phyloP scores from a whole-genome alignment of 2,113 vertebrate genomes.

The Polypterus bichir region DNA sequence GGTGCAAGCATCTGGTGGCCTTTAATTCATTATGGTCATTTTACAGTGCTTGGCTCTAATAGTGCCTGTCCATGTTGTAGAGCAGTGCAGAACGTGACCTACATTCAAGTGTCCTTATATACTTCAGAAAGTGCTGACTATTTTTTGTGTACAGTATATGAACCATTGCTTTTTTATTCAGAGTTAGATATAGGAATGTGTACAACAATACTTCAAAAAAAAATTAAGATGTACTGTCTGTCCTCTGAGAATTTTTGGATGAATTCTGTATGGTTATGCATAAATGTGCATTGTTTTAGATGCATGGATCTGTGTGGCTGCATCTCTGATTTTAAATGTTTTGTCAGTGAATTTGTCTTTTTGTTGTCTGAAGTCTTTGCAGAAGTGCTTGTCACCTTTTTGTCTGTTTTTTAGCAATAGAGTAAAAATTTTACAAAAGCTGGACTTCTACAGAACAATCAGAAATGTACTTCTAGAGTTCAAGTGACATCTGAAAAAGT shows the following conservation, averaged over 20 bases:
- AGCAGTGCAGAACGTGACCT: slow-evolving; percentile 11
- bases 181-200: slow-evolving; percentile 2
- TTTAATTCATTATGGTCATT: slow-evolving; percentile 8
- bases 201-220: not conserved
- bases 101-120: slow-evolving; percentile 61
- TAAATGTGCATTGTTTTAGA: slow-evolving; percentile 21
- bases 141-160: slow-evolving; percentile 8
- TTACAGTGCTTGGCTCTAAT: slow-evolving; percentile 8
- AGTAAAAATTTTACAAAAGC: too few relatives aligned
- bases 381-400: too few relatives aligned
- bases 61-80: slow-evolving; percentile 5
- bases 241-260: not conserved
- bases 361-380: not conserved
- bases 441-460: too few relatives aligned
- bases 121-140: slow-evolving; percentile 8
- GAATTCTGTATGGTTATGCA: slow-evolving; percentile 19
- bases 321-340: slow-evolving; percentile 21
- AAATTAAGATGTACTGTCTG: not conserved
- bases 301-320: slow-evolving; percentile 17
- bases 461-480: too few relatives aligned
- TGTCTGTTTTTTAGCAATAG: too few relatives aligned
- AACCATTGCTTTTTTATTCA: slow-evolving; percentile 21
- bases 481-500: too few relatives aligned
- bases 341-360: slow-evolving; percentile 18
- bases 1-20: slow-evolving; percentile 15